phyloP scores from a whole-genome alignment of 2,888 invertebrate genomes.

The Parascotia fuliginaria region DNA sequence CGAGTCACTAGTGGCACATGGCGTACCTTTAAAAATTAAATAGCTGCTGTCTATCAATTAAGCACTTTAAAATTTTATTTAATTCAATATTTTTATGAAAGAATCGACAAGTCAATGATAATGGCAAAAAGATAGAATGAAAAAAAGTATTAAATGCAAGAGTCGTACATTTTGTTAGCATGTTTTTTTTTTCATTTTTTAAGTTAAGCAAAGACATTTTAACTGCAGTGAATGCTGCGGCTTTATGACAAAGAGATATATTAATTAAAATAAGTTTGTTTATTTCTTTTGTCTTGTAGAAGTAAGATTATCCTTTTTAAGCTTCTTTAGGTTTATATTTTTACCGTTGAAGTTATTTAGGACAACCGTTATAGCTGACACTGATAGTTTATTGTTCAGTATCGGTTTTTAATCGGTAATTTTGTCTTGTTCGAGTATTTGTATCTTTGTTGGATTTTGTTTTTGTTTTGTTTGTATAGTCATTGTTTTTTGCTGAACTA shows the following conservation, averaged over 20 bases:
- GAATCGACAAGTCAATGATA: slow-evolving; percentile 16
- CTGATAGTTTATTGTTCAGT: slow-evolving; percentile 10
- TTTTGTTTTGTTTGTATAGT: neutral
- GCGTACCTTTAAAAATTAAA: too few species aligned
- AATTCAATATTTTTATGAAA: slow-evolving; percentile 12
- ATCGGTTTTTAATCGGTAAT: slow-evolving; percentile 3
- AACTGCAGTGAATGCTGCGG: too few species aligned
- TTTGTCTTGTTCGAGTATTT: neutral
- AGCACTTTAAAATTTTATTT: too few species aligned
- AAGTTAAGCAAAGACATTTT: neutral
- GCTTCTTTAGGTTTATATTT: slow-evolving; percentile 20
- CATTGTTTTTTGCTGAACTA: too few species aligned
- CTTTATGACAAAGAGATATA: slow-evolving; percentile 22
- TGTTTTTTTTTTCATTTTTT: too few species aligned
- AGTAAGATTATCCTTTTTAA: slow-evolving; percentile 30
- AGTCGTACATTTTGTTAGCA: too few species aligned
- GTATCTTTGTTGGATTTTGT: neutral
- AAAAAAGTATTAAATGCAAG: neutral
- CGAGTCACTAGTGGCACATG: too few species aligned
- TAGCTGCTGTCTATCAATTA: slow-evolving; percentile 14
- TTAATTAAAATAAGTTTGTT: slow-evolving; percentile 34
- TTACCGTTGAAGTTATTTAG: slow-evolving; percentile 29
- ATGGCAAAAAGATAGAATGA: neutral
- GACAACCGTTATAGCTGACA: slow-evolving; percentile 21
- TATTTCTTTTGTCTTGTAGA: slow-evolving; percentile 35